phyloP scores from a whole-genome alignment of 2,113 vertebrate species.

The Pardalotus punctatus region DNA sequence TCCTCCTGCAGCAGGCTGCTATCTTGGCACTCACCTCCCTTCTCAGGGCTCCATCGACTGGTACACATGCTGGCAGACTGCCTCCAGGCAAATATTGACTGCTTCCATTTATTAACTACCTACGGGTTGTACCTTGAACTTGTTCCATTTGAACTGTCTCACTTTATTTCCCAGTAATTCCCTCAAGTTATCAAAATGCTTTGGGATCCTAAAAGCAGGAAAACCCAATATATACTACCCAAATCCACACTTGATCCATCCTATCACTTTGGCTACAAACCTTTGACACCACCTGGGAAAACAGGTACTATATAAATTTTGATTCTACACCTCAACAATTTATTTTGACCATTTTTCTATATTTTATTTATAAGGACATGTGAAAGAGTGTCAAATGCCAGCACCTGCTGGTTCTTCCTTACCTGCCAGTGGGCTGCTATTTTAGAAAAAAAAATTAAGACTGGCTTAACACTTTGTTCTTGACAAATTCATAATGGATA shows the following conservation, averaged over 20 bases:
- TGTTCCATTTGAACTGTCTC: background rate
- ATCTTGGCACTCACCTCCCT: background rate
- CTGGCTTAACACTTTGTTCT: background rate
- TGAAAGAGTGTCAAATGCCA: background rate
- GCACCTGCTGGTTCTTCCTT: background rate
- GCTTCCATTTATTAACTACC: background rate
- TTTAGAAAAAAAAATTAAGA: background rate
- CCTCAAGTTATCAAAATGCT: background rate
- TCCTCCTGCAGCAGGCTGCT: background rate
- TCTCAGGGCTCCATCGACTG: background rate
- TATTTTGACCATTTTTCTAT: background rate
- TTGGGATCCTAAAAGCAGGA: background rate
- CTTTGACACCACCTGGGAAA: background rate
- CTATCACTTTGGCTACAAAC: background rate
- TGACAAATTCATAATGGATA: background rate
- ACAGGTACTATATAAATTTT: background rate
- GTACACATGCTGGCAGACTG: background rate
- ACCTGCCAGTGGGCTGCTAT: background rate
- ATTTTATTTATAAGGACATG: background rate
- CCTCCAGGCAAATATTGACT: background rate
- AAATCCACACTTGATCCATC: background rate
- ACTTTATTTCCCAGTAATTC: background rate
- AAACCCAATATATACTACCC: background rate
- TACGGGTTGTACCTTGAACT: background rate
- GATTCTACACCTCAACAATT: background rate